A percentile compares a stretch with the other conserved stretches of the same genome.
phyloP scores from a whole-genome alignment of 2,888 invertebrate species.

The Drosophila picticornis region DNA sequence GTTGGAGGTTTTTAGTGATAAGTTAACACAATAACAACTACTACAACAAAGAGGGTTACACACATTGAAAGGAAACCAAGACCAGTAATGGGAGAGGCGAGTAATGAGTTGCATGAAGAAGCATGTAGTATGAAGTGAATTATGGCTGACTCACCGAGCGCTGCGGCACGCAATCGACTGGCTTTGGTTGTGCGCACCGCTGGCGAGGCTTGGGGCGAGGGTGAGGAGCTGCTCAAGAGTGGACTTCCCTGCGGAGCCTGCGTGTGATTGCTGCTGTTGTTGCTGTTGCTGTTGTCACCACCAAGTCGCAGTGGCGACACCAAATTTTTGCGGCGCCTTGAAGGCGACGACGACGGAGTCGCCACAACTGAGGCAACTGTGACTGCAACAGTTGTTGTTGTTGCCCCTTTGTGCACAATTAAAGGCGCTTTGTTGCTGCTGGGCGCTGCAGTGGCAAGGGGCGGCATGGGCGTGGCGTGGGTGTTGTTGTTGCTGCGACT shows the following conservation, averaged over 20 bases:
- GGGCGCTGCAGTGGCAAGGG: constrained; percentile 53
- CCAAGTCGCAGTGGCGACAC: constrained; percentile 74
- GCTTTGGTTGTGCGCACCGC: constrained; percentile 90
- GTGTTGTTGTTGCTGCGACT: constrained; percentile 59
- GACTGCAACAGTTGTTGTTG: constrained; percentile 36
- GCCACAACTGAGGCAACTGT: constrained; percentile 30
- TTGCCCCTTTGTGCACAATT: constrained; percentile 69
- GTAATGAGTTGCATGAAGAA: constrained; percentile 6
- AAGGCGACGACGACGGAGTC: constrained; percentile 51
- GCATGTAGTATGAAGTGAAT: constrained; percentile 15
- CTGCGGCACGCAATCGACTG: constrained; percentile 90
- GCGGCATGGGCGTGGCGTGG: constrained; percentile 81
- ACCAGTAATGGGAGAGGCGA: constrained; percentile 18
- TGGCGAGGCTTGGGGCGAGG: constrained; percentile 68
- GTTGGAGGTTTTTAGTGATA: constrained; percentile 35
- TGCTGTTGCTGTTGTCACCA: constrained; percentile 3
- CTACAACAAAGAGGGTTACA: neutral
- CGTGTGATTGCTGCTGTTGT: constrained; percentile 35
- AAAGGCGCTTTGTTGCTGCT: constrained; percentile 61
- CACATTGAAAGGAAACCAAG: constrained; percentile 22
- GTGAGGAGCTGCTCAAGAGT: constrained; percentile 67
- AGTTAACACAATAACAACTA: constrained; percentile 23
- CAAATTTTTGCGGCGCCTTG: constrained; percentile 77
- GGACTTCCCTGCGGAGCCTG: constrained; percentile 63
- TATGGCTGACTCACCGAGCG: constrained; percentile 84